A percentile compares a stretch with the other conserved stretches of the same genome.
These are phyloP conservation scores for Chaetophractus vellerosus DNA, from an alignment of 2,797 vertebrate species.

Conservation along the genomic window DNA sequence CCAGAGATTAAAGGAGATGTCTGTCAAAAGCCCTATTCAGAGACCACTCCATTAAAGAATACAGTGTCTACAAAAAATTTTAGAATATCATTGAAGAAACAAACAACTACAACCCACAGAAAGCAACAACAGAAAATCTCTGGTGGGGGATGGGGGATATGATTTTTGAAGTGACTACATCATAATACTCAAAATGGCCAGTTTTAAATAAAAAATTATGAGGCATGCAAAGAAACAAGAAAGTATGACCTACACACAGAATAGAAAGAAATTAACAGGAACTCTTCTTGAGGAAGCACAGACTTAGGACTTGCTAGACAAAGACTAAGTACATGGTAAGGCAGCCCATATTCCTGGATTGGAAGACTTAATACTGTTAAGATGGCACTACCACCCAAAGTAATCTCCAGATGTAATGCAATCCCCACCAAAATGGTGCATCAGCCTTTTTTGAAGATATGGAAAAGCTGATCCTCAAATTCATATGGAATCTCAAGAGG, in stretches of 20 bases:
- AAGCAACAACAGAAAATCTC: neutral
- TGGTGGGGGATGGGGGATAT: neutral
- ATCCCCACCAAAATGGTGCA: too few relatives aligned
- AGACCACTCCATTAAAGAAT: neutral
- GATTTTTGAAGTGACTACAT: neutral
- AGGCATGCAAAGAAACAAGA: neutral
- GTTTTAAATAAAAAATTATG: conserved; percentile 1
- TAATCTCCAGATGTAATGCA: too few relatives aligned
- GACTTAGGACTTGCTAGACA: neutral
- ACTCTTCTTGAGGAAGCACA: neutral
- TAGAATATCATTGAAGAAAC: neutral
- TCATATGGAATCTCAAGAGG: too few relatives aligned
- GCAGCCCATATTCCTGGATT: too few relatives aligned
- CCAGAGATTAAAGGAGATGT: neutral
- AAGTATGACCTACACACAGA: neutral
- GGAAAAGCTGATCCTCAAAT: too few relatives aligned
- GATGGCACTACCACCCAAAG: too few relatives aligned
- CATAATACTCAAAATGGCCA: neutral
- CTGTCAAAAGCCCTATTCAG: neutral
- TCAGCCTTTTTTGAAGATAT: too few relatives aligned
- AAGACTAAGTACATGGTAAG: neutral
- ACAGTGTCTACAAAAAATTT: neutral
- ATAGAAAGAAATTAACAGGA: neutral
- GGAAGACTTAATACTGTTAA: too few relatives aligned
- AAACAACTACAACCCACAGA: neutral